Conservation (phyloP, 1,140 invertebrate genomes). For the Dendroctonus ponderosae region DNA sequence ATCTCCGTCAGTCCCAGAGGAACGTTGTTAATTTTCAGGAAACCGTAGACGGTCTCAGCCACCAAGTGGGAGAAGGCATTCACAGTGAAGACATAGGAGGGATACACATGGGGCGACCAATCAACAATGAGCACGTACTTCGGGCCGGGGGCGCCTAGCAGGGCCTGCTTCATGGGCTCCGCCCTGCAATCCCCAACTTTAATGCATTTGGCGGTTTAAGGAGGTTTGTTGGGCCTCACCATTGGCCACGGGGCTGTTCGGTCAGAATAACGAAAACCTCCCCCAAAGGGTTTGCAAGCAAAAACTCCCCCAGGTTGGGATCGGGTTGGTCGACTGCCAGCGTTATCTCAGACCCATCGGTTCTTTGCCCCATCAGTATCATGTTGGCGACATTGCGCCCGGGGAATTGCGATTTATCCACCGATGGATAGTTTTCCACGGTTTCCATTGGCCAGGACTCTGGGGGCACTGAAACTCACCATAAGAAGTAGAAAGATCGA, state of each 20-base stretch:
- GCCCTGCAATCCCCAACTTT: constrained; percentile 6
- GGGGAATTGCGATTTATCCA: no score
- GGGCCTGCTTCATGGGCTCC: neutral
- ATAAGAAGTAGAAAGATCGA: no score
- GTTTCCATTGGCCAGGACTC: no score
- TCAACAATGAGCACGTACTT: constrained; percentile 9
- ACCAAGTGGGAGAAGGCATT: neutral
- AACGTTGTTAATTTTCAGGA: neutral
- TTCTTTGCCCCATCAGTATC: no score
- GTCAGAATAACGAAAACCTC: constrained; percentile 5
- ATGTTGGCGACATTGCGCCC: no score
- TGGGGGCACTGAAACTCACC: no score
- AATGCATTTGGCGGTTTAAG: neutral
- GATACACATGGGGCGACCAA: constrained; percentile 8
- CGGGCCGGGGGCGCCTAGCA: neutral
- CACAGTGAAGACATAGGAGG: neutral
- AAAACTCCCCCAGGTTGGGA: neutral
- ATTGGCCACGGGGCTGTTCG: neutral
- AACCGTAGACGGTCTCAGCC: neutral
- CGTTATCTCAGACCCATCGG: no score
- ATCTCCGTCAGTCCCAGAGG: neutral
- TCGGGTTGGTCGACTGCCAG: no score
- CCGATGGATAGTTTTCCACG: no score
- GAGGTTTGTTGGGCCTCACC: constrained; percentile 1
- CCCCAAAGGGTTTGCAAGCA: neutral